phyloP scores from a whole-genome alignment of 2,113 vertebrate species.

The Felis chaus region DNA sequence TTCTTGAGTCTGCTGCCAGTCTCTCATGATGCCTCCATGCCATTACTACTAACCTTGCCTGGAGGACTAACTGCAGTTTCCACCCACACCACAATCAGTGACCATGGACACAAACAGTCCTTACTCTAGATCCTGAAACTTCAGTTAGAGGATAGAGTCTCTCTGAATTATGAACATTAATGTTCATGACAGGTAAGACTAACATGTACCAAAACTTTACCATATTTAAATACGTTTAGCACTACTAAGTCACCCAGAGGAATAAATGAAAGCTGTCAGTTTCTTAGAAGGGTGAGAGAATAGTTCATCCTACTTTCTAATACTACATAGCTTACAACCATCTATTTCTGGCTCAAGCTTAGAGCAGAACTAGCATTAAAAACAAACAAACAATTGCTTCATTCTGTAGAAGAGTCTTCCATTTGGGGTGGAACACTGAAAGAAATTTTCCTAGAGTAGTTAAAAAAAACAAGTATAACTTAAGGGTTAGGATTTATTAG shows the following conservation, averaged over 20 bases:
- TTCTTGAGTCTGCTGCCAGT: neutral
- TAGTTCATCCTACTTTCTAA: neutral
- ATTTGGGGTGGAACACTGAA: neutral
- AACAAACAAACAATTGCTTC: neutral
- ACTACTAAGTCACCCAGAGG: neutral
- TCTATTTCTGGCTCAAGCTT: neutral
- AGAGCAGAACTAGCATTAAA: neutral
- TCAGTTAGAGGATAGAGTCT: neutral
- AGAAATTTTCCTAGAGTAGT: neutral
- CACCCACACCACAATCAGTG: neutral
- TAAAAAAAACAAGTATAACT: neutral
- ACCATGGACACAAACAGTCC: neutral
- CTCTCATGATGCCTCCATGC: neutral
- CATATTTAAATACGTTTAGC: neutral
- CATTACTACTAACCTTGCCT: neutral
- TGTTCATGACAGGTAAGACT: neutral
- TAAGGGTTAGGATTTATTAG: neutral
- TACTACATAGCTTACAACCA: neutral
- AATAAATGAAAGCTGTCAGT: neutral
- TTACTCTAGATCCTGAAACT: neutral
- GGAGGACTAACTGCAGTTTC: neutral
- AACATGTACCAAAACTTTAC: neutral
- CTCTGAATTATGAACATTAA: neutral
- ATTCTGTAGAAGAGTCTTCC: neutral
- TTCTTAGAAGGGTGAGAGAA: neutral